Evolutionary conservation across 2,113 vertebrate genomes (phyloP).

Genomic region (Reinhardtius hippoglossoides): DNA sequence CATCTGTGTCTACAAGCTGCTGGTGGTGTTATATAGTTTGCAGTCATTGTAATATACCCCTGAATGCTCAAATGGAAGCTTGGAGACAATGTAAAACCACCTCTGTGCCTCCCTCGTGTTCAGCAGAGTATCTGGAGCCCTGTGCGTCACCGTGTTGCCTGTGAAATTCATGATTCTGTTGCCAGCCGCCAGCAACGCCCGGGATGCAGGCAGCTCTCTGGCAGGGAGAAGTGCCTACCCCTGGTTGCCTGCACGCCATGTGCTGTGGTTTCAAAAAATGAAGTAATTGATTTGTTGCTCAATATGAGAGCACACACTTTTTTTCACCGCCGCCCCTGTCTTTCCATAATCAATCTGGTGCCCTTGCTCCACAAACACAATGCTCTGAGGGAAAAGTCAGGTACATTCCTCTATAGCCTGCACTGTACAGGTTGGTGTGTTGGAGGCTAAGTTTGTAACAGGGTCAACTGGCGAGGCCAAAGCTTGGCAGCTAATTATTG

Average conservation of each 20-base stretch:
- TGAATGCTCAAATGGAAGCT: too few species aligned
- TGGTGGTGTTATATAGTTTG: too few species aligned
- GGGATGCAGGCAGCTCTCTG: neutral
- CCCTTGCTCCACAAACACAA: neutral
- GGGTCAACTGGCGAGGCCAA: too few species aligned
- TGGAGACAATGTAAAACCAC: neutral
- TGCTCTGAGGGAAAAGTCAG: constrained; percentile 2
- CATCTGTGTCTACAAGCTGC: too few species aligned
- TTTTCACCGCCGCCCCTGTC: neutral
- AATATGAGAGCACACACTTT: neutral
- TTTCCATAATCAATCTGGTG: neutral
- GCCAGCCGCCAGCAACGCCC: neutral
- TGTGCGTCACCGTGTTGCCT: neutral
- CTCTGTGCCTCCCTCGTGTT: neutral
- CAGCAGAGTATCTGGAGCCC: neutral
- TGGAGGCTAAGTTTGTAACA: too few species aligned
- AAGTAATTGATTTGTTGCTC: constrained; percentile 3
- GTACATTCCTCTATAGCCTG: neutral
- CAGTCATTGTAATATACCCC: too few species aligned
- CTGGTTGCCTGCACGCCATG: neutral
- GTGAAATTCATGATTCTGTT: too few species aligned
- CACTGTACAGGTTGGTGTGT: neutral
- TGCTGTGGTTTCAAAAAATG: neutral
- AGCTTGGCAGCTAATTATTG: too few species aligned
- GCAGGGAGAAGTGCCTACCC: neutral